Base-by-base conservation (phyloP, 2,113 vertebrate genomes). In the Equus quagga region DNA sequence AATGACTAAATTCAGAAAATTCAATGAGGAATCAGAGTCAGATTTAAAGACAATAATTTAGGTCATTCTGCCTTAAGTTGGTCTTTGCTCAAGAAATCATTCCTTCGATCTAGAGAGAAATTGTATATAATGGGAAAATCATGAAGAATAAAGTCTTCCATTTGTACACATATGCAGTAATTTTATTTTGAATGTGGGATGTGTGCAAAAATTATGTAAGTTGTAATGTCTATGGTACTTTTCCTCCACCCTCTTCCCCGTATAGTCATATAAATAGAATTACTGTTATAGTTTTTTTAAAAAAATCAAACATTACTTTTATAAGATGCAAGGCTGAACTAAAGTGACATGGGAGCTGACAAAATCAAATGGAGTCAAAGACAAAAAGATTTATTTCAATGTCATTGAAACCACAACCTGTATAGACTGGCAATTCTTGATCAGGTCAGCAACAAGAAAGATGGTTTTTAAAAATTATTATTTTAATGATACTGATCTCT, bases 1-100 rank as follows among this genome's bases (percentile, higher is more conserved):
- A 86, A 89, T 94, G 19, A 95, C 79, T 89, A 89, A 96, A 67
- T 89, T 91, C 46, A 51, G 36, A 81, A 95, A 96, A 76, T 60
- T 97, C 73, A 69, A 51, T 64, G 46, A 93, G 33, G 54, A 92
- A 54, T 95, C 44, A 65, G 65, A 65, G 46, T 90, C n/a, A 92
- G 19, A 23, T 62, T 85, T 89, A 93, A 64, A 21, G 24, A 69
- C 62, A 97, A 64, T 88, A 93, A 94, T 54, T 93, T 87, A 82
- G 69, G 75, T 79, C 72, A 65, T 18, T 5, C 14, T 93, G 49
- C n/a, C 64, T 89, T 93, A 78, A 78, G 62, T 60, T 96, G 72
- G 15, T 87, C 41, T 96, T 93, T 84, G 76, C 64, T 84, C 92
- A 78, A 76, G 44, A 54, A 96, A 83, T 80, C 72, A 81, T 86